Base-by-base conservation (phyloP, 1,140 invertebrate genomes). In the Heliconius hewitsoni region DNA sequence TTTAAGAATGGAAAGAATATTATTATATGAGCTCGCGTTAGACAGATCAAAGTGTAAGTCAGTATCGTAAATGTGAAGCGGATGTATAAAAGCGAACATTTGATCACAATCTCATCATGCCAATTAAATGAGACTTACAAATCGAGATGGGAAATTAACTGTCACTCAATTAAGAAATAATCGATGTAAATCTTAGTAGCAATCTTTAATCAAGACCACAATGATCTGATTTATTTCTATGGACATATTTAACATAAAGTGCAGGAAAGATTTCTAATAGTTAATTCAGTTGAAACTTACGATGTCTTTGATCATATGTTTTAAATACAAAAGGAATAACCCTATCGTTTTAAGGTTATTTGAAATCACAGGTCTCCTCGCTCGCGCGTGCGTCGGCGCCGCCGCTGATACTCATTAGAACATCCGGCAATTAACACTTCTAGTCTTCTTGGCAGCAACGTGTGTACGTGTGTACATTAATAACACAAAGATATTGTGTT, bases 361-460 rank as follows among this genome's bases (percentile, higher is more conserved):
- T 23, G 55, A 57, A n/a, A 57, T 23, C n/a, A 57, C 8, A 57
- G 55, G 19, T 57, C 2, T 57, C 18, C n/a, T 57, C 23, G 23
- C 23, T 9, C 8, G 57, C 23, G 37, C 18, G 50, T 18, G 18
- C 42, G 42, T 2, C 42, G 42, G 6, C 52, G 70, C 46, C 50
- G 46, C 50, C 76, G 13, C 42, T 23, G 37, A 9, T 74, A 74
- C 77, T 76, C 76, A 79, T 76, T 76, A 71, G 30, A 79, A 42
- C 66, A 72, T 79, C 78, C 78, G 73, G 74, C 60, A 23, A 79
- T 79, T 76, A 76, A 23, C 78, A 79, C 78, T 23, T 73, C 4
- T 60, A 66, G 37, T 57, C 52, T 18, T 76, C n/a, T 76, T 30
- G 57, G 23, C 57, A 30, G 23, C 57, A 66, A 66, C 23, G 57